phyloP scores from a whole-genome alignment of 2,113 vertebrate species.

The Arothron firmamentum region DNA sequence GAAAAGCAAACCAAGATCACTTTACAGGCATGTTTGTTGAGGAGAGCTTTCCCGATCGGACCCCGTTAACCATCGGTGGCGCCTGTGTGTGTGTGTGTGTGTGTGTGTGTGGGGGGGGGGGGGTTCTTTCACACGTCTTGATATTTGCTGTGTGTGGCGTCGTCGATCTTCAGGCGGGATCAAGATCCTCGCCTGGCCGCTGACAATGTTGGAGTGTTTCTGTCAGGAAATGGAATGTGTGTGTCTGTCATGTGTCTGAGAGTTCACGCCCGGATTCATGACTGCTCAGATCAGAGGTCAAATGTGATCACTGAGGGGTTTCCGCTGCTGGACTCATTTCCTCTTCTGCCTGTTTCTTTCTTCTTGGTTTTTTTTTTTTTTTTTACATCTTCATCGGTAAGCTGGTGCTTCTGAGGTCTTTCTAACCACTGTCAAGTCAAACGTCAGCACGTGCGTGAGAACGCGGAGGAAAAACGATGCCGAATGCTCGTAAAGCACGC shows the following conservation, averaged over 20 bases:
- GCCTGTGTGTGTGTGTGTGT: no score
- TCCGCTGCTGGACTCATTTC: not conserved
- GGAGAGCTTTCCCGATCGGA: not conserved
- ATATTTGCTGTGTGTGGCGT: not conserved
- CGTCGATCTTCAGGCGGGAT: not conserved
- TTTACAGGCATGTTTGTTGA: constrained; percentile 3
- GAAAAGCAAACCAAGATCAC: constrained; percentile 34
- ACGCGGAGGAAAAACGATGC: no score
- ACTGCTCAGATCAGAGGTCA: not conserved
- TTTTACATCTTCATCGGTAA: no score
- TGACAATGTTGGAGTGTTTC: constrained; percentile 15
- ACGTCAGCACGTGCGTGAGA: no score
- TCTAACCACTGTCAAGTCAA: no score
- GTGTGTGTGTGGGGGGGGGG: no score
- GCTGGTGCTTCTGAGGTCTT: no score
- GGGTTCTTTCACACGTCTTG: not conserved
- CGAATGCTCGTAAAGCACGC: no score
- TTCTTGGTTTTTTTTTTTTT: no score
- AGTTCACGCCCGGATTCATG: not conserved
- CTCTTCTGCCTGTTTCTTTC: not conserved
- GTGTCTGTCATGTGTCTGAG: not conserved
- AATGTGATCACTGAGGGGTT: not conserved
- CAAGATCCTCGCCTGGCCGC: not conserved
- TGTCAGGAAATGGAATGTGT: not conserved
- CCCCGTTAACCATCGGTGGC: not conserved